Conservation (phyloP, 2,797 vertebrate genomes). For the Moxostoma hubbsi region DNA sequence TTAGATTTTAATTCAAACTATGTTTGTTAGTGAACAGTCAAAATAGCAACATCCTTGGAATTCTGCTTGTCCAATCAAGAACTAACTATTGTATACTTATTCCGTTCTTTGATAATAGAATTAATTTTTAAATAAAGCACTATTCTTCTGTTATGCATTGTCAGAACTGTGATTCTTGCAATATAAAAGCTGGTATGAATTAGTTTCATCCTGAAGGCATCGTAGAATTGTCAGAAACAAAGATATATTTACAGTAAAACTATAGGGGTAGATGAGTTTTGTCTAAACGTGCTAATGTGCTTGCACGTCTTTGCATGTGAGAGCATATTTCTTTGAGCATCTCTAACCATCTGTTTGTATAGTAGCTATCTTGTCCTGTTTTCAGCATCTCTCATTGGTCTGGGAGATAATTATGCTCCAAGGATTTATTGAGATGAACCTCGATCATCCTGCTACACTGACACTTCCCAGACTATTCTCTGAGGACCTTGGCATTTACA, state of each 20-base stretch:
- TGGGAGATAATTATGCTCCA: conserved; percentile 19
- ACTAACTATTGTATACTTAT: no score
- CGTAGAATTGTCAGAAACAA: neutral
- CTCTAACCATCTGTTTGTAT: conserved; percentile 3
- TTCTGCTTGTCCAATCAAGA: no score
- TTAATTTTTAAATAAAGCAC: no score
- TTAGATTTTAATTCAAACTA: no score
- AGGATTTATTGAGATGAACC: conserved; percentile 5
- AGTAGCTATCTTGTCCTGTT: conserved; percentile 18
- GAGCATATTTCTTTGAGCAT: neutral
- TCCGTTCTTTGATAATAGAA: no score
- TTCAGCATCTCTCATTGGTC: neutral
- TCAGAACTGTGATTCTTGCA: no score
- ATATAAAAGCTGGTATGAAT: neutral
- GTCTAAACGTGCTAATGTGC: neutral
- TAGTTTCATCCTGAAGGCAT: neutral
- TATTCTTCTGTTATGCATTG: no score
- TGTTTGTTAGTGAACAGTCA: no score
- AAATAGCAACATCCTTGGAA: no score
- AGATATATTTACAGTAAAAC: neutral
- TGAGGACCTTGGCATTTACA: conserved; percentile 17
- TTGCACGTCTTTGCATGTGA: neutral
- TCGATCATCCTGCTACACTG: conserved; percentile 5
- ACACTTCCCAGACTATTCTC: neutral
- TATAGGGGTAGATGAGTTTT: neutral